A percentile compares a stretch with the other conserved stretches of the same genome.
phyloP scores from a whole-genome alignment of 2,113 vertebrate genomes.

The Lagopus muta region DNA sequence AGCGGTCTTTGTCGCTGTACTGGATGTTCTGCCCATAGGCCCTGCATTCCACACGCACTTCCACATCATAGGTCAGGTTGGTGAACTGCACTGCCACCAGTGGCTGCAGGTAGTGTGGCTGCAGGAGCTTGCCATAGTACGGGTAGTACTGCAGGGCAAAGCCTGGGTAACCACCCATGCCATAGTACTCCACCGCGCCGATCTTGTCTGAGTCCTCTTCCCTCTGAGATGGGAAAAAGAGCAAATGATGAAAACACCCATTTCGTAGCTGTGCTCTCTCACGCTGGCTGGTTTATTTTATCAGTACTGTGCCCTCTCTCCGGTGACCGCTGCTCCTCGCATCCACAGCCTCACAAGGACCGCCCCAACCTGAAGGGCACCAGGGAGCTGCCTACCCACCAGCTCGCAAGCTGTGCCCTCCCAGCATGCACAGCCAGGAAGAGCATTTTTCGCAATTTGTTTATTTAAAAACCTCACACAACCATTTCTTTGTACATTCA shows the following conservation, averaged over 20 bases:
- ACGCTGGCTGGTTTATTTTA: background rate
- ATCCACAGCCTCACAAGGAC: accelerated
- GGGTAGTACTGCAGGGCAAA: conserved; percentile 97
- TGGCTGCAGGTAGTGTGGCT: conserved; percentile 92
- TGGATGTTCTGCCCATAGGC: conserved; percentile 88
- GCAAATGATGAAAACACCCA: accelerated
- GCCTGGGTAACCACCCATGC: conserved; percentile 77
- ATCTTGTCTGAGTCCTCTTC: conserved; percentile 84
- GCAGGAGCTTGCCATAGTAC: conserved; percentile 93
- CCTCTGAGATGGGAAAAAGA: conserved; percentile 75
- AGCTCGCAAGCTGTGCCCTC: accelerated
- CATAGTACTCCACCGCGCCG: conserved; percentile 82
- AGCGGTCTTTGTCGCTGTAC: conserved; percentile 97
- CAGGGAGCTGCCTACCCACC: accelerated
- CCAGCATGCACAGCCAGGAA: background rate
- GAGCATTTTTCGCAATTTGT: background rate
- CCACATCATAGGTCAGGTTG: conserved; percentile 84
- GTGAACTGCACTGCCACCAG: conserved; percentile 93
- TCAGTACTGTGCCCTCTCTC: accelerated
- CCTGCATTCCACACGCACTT: conserved; percentile 93
- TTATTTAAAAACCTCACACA: background rate
- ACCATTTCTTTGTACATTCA: accelerated
- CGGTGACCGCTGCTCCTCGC: accelerated
- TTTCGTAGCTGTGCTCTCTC: background rate
- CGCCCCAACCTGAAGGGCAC: accelerated